Evolutionary conservation across 2,113 vertebrate genomes (phyloP).

Genomic region (Hoplias malabaricus): DNA sequence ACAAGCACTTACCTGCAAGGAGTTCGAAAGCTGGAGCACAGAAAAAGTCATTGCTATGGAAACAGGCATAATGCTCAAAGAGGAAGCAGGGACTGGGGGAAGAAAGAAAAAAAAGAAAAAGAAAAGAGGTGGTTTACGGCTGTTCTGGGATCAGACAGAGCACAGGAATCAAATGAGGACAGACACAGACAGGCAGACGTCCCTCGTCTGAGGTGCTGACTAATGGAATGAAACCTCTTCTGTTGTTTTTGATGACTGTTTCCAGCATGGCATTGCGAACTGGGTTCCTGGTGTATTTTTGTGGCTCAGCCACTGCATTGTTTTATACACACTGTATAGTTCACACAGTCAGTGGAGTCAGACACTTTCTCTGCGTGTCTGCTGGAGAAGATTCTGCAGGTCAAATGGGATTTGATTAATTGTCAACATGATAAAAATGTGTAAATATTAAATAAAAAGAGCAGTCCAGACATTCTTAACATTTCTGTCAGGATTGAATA

Average conservation of each 20-base stretch:
- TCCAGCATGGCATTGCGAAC: not conserved
- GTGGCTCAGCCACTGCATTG: too few species aligned
- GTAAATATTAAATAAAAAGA: too few species aligned
- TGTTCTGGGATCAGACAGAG: slow-evolving; percentile 14
- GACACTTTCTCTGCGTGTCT: too few species aligned
- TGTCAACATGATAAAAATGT: too few species aligned
- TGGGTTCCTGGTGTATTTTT: too few species aligned
- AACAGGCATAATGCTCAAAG: slow-evolving; percentile 70
- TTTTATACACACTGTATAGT: too few species aligned
- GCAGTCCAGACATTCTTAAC: too few species aligned
- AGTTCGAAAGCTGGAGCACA: slow-evolving; percentile 60
- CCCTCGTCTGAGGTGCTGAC: not conserved
- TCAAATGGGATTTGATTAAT: too few species aligned
- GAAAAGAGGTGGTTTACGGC: slow-evolving; percentile 30
- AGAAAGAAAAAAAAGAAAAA: slow-evolving; percentile 48
- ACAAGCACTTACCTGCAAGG: slow-evolving; percentile 66
- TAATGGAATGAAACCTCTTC: not conserved
- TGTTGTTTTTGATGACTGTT: not conserved
- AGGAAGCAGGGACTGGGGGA: slow-evolving; percentile 38
- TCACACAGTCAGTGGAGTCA: too few species aligned
- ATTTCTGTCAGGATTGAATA: too few species aligned
- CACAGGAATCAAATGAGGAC: slow-evolving; percentile 15
- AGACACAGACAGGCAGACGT: not conserved
- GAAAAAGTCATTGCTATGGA: slow-evolving; percentile 75
- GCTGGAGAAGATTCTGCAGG: too few species aligned